Percentiles rank a stretch among this genome's conserved stretches.
Evolutionary conservation across 2,797 vertebrate species (phyloP).

Genomic region (Crenuchus spilurus): DNA sequence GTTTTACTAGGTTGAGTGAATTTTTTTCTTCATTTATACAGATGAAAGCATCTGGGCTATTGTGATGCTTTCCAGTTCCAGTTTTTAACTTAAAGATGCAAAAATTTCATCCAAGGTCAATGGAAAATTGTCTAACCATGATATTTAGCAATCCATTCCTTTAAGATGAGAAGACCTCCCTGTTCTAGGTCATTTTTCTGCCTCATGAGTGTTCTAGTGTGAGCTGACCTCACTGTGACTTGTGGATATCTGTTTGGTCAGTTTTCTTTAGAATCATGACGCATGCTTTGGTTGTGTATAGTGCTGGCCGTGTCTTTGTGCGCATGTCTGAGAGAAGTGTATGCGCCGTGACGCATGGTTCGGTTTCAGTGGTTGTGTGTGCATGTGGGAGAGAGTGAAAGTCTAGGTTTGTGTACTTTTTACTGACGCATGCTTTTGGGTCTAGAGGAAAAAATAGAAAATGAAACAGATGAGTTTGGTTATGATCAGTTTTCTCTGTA

Average conservation of each 20-base stretch:
- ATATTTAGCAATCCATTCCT: too few relatives aligned
- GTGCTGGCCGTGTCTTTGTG: neutral
- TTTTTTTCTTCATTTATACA: too few relatives aligned
- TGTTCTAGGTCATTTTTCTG: too few relatives aligned
- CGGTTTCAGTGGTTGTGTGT: constrained; percentile 8
- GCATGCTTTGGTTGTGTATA: constrained; percentile 22
- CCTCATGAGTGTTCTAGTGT: neutral
- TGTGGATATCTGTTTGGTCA: constrained; percentile 8
- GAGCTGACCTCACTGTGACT: constrained; percentile 19
- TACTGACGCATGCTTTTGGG: constrained; percentile 27
- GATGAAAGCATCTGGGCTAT: too few relatives aligned
- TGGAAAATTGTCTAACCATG: too few relatives aligned
- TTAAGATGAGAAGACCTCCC: too few relatives aligned
- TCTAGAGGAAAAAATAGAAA: constrained; percentile 8
- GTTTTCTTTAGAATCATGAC: constrained; percentile 27
- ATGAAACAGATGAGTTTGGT: constrained; percentile 36
- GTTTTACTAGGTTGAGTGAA: too few relatives aligned
- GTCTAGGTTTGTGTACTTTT: neutral
- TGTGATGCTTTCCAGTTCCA: too few relatives aligned
- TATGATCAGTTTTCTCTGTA: too few relatives aligned
- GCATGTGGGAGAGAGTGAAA: neutral
- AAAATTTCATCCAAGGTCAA: too few relatives aligned
- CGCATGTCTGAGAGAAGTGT: constrained; percentile 32
- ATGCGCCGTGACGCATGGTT: constrained; percentile 14
- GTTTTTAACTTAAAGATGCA: too few relatives aligned